Base-by-base conservation (phyloP, 2,113 vertebrate species). In the Aspidoscelis tigris region DNA sequence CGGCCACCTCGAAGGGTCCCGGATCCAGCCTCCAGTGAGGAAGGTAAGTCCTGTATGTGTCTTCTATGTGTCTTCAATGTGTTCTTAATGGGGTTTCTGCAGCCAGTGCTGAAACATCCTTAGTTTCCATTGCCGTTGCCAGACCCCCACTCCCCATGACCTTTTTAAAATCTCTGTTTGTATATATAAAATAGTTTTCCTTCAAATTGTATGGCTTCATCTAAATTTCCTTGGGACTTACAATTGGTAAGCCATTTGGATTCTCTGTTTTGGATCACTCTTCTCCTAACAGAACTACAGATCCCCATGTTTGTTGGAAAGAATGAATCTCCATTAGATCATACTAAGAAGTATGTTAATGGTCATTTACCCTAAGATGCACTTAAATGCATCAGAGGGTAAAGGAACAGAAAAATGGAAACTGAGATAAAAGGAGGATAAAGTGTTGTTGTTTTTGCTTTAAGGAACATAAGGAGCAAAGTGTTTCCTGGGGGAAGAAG, bases 401-500 rank as follows among this genome's bases (percentile, higher is more conserved):
- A 44, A 74, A 81, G 4, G 39, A 39, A 81, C 18, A 10, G 55
- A 73, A 44, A 44, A 74, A 81, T 4, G 39, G 33, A 81, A n/a
- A 10, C 1, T 22, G 24, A 82, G 55, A 10, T 69, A 82, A 16
- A 33, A 16, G 65, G 43, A 47, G 41, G 24, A 33, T 18, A 33
- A 80, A 33, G 55, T 58, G 55, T 58, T 66, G 65, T 66, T 33
- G 24, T 66, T 50, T 53, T 33, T 76, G 43, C 22, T 64, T 73
- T 82, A 74, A 71, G 53, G 68, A 72, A 33, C n/a, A 71, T 24
- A 44, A 41, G 69, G 24, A 64, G 11, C 39, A 74, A 74, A 74
- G 41, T 64, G 39, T 72, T 82, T 74, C 70, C 53, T 50, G 79
- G 33, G 12, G 85, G 88, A 14, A 66, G 11, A 65, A 41, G 33